Evolutionary conservation across 2,888 invertebrate genomes (phyloP), one percentile per base, ranked within the genome.

Genomic region (Falcaria lacertinaria): DNA sequence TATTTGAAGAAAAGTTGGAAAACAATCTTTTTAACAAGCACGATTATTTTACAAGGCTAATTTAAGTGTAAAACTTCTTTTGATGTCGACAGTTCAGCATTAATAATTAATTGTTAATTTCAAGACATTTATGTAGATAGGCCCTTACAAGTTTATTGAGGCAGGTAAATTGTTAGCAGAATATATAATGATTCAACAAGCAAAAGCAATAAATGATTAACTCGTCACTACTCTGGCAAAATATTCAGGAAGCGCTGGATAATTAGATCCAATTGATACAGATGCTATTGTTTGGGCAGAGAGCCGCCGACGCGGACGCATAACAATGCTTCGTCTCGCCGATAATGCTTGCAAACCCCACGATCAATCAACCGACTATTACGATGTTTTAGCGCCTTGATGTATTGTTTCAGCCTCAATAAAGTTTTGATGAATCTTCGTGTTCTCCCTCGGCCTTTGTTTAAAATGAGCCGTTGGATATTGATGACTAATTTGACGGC

Each of bases 341-440:
- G 68, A 83, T 84, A 81, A 79, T 78, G 70, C 76, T 69, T 74
- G 77, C 74, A 78, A 69, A 74, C 69, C 70, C 60, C 61, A 82
- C 83, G 78, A 88, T 88, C 86, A 86, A 88, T 88, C 87, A 87
- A 78, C 70, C 66, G 77, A 70, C 84, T 82, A 87, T 87, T 86
- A 85, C 78, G 80, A 84, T 86, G 85, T 82, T 85, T 87, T 87
- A 86, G 82, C 84, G 81, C 77, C 82, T 80, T 83, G 84, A 86
- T 86, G 85, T 88, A 88, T 88, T 88, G 88, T 88, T 87, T 85
- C 79, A 79, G 84, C 80, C 75, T 85, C 82, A 86, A 87, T 86
- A 84, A 88, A 87, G 85, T 89, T 88, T 86, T 87, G 88, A 88
- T 88, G 82, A 85, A 89, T 86, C 82, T 86, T 83, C 80, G 74